These are phyloP conservation scores for Anolis carolinensis DNA, from an alignment of 2,113 vertebrate species.

Conservation along the genomic window DNA sequence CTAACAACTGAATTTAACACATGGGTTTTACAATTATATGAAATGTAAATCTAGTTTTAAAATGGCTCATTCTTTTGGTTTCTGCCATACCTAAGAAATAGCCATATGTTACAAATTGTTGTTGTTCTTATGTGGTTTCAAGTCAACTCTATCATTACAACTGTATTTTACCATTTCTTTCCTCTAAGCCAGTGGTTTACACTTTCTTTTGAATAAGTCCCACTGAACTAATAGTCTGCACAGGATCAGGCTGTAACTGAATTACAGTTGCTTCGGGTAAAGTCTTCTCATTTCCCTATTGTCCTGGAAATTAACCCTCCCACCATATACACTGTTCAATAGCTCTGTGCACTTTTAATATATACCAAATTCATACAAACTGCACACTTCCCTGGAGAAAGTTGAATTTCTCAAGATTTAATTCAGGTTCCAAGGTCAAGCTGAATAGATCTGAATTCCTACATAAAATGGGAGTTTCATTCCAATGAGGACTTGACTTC, in stretches of 20 bases:
- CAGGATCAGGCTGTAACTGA: constrained; percentile 60
- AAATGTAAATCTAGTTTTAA: constrained; percentile 3
- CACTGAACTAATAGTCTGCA: not conserved
- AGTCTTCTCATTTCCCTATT: constrained; percentile 74
- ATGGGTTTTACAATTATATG: not conserved
- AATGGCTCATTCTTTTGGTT: not conserved
- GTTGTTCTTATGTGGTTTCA: no score
- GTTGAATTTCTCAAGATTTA: constrained; percentile 82
- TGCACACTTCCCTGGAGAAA: constrained; percentile 79
- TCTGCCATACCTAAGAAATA: not conserved
- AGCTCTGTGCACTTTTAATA: constrained; percentile 71
- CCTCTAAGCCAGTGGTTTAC: no score
- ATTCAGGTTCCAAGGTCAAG: constrained; percentile 85
- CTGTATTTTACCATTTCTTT: no score
- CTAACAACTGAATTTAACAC: not conserved
- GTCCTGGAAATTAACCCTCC: constrained; percentile 80
- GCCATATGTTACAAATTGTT: not conserved
- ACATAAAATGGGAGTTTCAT: constrained; percentile 83
- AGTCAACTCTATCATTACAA: no score
- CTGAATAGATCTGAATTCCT: constrained; percentile 82
- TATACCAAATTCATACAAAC: constrained; percentile 72
- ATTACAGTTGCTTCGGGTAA: constrained; percentile 79
- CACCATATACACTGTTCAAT: constrained; percentile 60
- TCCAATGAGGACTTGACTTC: constrained; percentile 80
- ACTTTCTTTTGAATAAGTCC: not conserved